Percentiles rank a stretch among this genome's conserved stretches.
Conservation (phyloP, 2,888 invertebrate species). For the Buathra laborator region DNA sequence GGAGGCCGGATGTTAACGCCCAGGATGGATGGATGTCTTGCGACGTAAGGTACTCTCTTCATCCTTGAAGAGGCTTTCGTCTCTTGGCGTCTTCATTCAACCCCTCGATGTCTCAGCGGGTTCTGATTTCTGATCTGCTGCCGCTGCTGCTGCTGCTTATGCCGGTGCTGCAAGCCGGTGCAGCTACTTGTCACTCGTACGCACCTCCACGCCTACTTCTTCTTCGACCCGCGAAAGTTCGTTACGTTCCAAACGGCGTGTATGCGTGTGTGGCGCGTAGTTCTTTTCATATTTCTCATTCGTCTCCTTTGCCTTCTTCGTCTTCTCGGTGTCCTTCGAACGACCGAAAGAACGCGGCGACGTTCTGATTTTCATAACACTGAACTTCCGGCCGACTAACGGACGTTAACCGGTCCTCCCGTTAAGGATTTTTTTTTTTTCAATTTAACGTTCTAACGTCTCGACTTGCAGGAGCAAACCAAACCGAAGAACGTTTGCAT, state of each 20-base stretch:
- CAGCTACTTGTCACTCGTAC: conserved; percentile 82
- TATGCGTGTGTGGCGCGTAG: conserved; percentile 48
- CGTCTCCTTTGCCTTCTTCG: conserved; percentile 15
- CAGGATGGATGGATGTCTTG: conserved; percentile 81
- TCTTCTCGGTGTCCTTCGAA: conserved; percentile 28
- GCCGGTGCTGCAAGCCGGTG: conserved; percentile 76
- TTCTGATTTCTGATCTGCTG: conserved; percentile 84
- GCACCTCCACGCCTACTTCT: conserved; percentile 75
- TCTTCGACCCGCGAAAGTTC: conserved; percentile 74
- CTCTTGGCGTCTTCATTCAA: conserved; percentile 52
- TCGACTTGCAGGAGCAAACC: conserved; percentile 54
- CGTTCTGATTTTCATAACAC: conserved; percentile 83
- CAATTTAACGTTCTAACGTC: conserved; percentile 54
- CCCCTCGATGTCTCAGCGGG: conserved; percentile 68
- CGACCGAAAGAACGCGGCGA: conserved; percentile 51
- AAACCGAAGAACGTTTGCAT: neutral
- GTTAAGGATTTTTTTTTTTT: conserved; percentile 64
- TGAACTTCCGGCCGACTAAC: conserved; percentile 84
- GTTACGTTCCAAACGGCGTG: conserved; percentile 71
- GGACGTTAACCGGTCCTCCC: conserved; percentile 77
- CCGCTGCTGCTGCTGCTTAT: conserved; percentile 55
- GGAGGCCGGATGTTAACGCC: conserved; percentile 85
- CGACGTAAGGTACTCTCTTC: conserved; percentile 70
- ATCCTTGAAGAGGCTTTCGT: conserved; percentile 54
- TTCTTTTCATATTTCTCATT: conserved; percentile 45